These are phyloP conservation scores for Philypnodon macrostomus DNA, from an alignment of 2,797 vertebrate genomes.

Conservation along the genomic window DNA sequence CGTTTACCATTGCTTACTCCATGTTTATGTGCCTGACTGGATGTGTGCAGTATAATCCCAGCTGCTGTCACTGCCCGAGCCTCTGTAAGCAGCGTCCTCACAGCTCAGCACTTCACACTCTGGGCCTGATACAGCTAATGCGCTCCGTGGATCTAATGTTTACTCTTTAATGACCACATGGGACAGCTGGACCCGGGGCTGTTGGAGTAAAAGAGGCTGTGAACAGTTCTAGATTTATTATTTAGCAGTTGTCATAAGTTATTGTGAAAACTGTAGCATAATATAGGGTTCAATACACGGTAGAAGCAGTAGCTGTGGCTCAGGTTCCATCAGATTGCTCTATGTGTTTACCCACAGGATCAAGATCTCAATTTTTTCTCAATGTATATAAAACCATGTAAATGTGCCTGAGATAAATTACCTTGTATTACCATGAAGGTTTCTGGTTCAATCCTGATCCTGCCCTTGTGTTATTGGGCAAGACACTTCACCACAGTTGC, in stretches of 20 bases:
- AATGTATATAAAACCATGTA: too few species aligned
- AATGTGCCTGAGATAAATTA: too few species aligned
- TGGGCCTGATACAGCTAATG: conserved; percentile 21
- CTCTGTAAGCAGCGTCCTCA: conserved; percentile 44
- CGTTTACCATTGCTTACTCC: too few species aligned
- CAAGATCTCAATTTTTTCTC: too few species aligned
- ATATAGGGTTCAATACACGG: too few species aligned
- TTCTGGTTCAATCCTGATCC: too few species aligned
- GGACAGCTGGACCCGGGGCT: conserved; percentile 10
- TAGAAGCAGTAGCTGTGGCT: too few species aligned
- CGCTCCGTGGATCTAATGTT: neutral
- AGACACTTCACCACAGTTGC: conserved; percentile 30
- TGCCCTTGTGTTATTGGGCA: conserved; percentile 26
- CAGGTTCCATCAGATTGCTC: too few species aligned
- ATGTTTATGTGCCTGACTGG: neutral
- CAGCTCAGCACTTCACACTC: conserved; percentile 46
- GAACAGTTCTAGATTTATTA: conserved; percentile 7
- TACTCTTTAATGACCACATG: conserved; percentile 33
- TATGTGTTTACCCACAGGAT: too few species aligned
- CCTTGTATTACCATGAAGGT: too few species aligned
- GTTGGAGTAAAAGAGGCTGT: conserved; percentile 9
- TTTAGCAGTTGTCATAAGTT: too few species aligned
- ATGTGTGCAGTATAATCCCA: conserved; percentile 40
- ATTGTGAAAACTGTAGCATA: neutral
- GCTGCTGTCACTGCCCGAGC: conserved; percentile 34